Evolutionary conservation across 2,113 vertebrate genomes (phyloP), one percentile per base, ranked within the genome.

Genomic region (Peromyscus leucopus): DNA sequence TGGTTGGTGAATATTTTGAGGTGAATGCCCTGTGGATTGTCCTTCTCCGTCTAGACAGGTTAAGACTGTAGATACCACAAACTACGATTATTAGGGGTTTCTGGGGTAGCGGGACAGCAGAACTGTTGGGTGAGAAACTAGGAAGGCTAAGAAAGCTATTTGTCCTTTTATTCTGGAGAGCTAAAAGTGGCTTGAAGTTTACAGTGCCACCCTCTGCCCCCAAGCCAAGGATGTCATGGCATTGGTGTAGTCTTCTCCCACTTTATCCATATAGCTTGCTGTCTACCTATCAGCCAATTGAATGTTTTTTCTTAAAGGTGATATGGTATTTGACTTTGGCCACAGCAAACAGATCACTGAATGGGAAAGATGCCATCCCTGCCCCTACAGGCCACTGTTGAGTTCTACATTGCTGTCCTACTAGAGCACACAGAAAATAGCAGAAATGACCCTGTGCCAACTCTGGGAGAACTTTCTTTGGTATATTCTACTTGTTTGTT

Each of bases 341-440:
- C 97, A 99, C 98, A 91, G 99, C 98, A 90, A 99, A 98, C 5
- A 99, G 98, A 97, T 99, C 99, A 7, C 97, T 99, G 98, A 99
- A 99, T 89, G 99, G 99, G 97, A 99, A 95, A 99, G 99, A 97
- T 99, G 99, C 57, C 99, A 98, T 80, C 99, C 99, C 98, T 99
- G 99, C 74, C 98, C 99, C 98, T 99, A 99, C 89, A 99, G 98
- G 61, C 99, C 99, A 0, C 99, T 99, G 98, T 99, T 99, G 92
- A 99, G 98, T 97, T 99, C 99, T 57, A 98, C 98, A 0, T 99
- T 99, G 74, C 98, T 98, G 0, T 99, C 42, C 39, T 69, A 48
- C 17, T 22, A 36, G 28, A 98, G 96, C 98, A 98, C 76, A 99
- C 97, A 95, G 99, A 99, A 17, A 99, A 99, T 97, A 99, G 99